phyloP scores from a whole-genome alignment of 2,888 invertebrate species.

The Clanis bilineata region DNA sequence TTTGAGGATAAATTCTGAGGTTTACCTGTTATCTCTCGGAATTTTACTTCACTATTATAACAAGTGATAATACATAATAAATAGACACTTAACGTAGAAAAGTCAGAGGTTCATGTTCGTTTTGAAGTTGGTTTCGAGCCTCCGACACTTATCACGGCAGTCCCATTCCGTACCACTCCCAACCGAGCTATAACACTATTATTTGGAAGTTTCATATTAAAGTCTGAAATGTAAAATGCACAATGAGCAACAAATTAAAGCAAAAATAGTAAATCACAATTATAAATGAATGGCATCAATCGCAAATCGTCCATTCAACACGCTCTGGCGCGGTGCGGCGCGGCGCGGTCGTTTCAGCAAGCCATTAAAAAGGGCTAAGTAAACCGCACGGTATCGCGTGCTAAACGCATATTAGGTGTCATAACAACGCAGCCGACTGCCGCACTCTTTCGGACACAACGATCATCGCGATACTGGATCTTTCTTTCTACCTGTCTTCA shows the following conservation, averaged over 20 bases:
- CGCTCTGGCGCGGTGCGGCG: constrained; percentile 42
- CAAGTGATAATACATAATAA: no score
- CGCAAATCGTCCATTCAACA: constrained; percentile 46
- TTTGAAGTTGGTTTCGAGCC: no score
- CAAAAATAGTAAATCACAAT: constrained; percentile 8
- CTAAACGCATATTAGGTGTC: constrained; percentile 75
- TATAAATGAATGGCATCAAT: constrained; percentile 46
- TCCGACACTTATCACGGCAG: no score
- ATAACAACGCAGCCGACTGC: constrained; percentile 62
- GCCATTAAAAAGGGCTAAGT: constrained; percentile 56
- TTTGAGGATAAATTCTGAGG: no score
- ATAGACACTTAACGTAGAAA: no score
- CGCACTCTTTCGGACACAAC: constrained; percentile 41
- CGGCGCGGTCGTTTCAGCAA: constrained; percentile 46
- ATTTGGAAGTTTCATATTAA: not conserved
- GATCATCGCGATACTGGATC: constrained; percentile 2
- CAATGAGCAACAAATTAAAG: not conserved
- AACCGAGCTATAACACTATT: not conserved
- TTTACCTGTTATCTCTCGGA: no score
- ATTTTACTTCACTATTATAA: no score
- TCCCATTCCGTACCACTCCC: no score
- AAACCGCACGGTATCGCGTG: constrained; percentile 65
- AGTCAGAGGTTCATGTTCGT: no score
- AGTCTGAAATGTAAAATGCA: not conserved
- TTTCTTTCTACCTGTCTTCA: no score